Evolutionary conservation across 2,797 vertebrate species (phyloP), one percentile per base, ranked within the genome.

Genomic region (Halcyon chelicuti): DNA sequence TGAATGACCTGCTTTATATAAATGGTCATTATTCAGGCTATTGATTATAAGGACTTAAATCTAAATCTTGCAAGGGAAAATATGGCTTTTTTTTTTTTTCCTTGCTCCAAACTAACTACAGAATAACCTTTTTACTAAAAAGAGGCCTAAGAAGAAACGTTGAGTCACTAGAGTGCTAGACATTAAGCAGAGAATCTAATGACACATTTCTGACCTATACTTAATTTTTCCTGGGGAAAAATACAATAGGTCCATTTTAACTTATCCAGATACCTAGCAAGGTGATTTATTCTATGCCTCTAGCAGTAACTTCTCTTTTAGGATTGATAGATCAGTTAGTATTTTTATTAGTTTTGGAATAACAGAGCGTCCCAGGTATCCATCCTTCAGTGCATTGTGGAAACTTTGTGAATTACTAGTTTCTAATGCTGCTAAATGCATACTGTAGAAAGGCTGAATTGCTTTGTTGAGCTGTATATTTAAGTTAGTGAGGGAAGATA

Each of bases 1-100:
- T 94, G 89, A 94, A 88, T 88, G 85, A 90, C 82, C 58, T 90
- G 66, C 21, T 22, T 94, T 96, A 57, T 70, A 39, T 73, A 86
- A 76, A 91, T 60, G 47, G 54, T 9, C 52, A 23, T 76, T 84
- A 60, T 63, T 78, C 62, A 66, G 85, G 42, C 66, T 90, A 35
- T 63, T 88, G 68, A 72, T 75, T 78, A 21, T 20, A 55, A 74
- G 28, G 85, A 52, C 73, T 72, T 83, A 66, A 87, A 68, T 82
- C 37, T 11, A 51, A 35, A 75, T 54, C 51, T 55, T 72, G 42
- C 40, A 60, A 58, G 52, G 12, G 33, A 7, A 33, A 75, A 93
- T 17, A 12, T 63, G 35, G 10, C 18, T 26, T 28, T 51, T 17
- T 51, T 17, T 49, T 49, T 57, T 63, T 67, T 60, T 52, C 40